Percentiles rank a stretch among this genome's conserved stretches.
phyloP scores from a whole-genome alignment of 2,888 invertebrate species.

The Clepsis dumicolana region DNA sequence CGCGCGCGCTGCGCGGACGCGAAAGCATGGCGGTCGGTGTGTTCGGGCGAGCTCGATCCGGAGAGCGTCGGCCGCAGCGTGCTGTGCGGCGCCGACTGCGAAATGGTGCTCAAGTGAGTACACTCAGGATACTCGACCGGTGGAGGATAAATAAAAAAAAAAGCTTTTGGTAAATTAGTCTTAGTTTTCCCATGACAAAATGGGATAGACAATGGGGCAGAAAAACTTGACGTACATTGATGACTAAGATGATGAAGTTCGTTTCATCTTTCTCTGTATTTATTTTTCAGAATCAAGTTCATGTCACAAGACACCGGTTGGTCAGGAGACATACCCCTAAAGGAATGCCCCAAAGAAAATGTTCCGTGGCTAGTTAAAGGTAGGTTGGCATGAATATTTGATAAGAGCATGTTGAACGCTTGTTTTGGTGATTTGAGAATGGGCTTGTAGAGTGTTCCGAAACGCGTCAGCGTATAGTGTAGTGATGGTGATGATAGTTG shows the following conservation, averaged over 20 bases:
- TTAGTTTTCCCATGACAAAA: too few species aligned
- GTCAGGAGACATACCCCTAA: constrained; percentile 93
- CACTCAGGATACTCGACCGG: background rate
- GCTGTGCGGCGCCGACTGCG: constrained; percentile 60
- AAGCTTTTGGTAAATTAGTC: too few species aligned
- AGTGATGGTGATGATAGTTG: too few species aligned
- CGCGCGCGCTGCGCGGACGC: constrained; percentile 53
- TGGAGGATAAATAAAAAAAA: too few species aligned
- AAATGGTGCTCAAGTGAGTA: constrained; percentile 71
- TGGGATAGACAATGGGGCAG: too few species aligned
- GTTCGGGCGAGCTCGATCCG: constrained; percentile 63
- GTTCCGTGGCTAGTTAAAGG: constrained; percentile 95
- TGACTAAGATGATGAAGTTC: too few species aligned
- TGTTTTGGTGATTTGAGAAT: too few species aligned
- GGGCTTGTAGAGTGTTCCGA: too few species aligned
- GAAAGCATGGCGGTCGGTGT: constrained; percentile 60
- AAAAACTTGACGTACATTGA: too few species aligned
- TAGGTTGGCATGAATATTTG: constrained; percentile 56
- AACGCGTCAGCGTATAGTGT: too few species aligned
- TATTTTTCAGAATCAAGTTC: constrained; percentile 86
- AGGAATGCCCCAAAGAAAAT: constrained; percentile 89
- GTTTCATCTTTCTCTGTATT: too few species aligned
- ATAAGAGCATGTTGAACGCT: too few species aligned
- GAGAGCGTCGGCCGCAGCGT: constrained; percentile 67
- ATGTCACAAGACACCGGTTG: constrained; percentile 86